Base-by-base conservation (phyloP, 2,113 vertebrate species). In the Triplophysa tibetana region DNA sequence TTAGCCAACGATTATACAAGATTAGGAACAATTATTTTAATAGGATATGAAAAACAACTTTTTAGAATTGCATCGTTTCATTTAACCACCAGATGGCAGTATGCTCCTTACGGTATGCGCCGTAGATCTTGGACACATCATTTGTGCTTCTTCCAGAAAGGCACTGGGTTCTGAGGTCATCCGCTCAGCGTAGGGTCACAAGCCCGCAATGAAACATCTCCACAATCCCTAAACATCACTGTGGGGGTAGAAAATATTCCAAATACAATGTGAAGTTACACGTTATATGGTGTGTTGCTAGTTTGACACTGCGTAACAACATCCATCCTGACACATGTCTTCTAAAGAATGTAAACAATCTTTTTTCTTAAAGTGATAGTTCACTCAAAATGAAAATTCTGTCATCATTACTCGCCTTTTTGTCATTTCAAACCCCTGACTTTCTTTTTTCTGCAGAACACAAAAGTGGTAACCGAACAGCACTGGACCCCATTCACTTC, bases 221-320 rank as follows among this genome's bases (percentile, higher is more conserved):
- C 11, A 75, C 56, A 75, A 62, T 24, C 21, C 14, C 62, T 26
- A 48, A 75, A 75, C 72, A 62, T 75, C 58, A 62, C 58, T 0
- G 58, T 48, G 33, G 72, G 72, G 48, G 72, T 43, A 7, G 56
- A 62, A 75, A 75, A 75, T 23, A 62, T 75, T 58, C 58, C 54
- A 62, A 75, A 61, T 45, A 48, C 14, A 75, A 62, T 19, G 72
- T 43, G 58, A 62, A 62, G 23, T 62, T 21, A 62, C 72, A 75
- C 72, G 24, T 75, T 74, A 75, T 75, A 62, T 75, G 29, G 54
- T 64, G 62, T 79, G 45, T 64, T 70, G 48, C 62, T 26, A 72
- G 60, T 19, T 54, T 62, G n/a, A 73, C 23, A 13, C 60, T 70
- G 78, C 16, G n/a, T 7, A 4, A 64, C 78, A 75, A 56, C 70